Percentiles rank a stretch among this genome's conserved stretches.
Evolutionary conservation across 1,140 invertebrate genomes (phyloP).

Genomic region (Fopius arisanus): DNA sequence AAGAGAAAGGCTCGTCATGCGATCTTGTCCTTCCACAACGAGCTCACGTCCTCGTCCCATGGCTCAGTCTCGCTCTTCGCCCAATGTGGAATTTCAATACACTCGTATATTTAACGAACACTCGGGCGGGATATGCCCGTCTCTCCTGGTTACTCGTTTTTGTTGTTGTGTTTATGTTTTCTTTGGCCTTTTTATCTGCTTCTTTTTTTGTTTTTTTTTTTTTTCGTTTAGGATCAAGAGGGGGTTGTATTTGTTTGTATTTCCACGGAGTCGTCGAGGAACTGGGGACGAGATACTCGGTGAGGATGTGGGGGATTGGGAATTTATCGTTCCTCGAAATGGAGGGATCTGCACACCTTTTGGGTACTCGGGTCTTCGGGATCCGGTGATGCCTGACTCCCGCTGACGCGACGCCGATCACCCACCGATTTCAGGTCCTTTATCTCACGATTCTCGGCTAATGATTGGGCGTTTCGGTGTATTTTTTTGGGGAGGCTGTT

Average conservation of each 20-base stretch:
- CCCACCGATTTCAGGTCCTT: conserved; percentile 17
- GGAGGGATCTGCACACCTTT: conserved; percentile 16
- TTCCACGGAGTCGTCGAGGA: conserved; percentile 17
- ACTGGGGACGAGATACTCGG: not conserved
- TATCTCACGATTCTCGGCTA: not conserved
- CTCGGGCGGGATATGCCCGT: conserved; percentile 32
- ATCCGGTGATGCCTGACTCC: conserved; percentile 10
- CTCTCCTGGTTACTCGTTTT: conserved; percentile 19
- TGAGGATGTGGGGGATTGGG: conserved; percentile 30
- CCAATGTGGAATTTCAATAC: conserved; percentile 55
- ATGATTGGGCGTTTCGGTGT: not conserved
- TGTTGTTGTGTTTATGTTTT: conserved; percentile 28
- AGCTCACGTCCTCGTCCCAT: conserved; percentile 44
- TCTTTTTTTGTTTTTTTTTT: conserved; percentile 46
- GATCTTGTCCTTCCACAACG: conserved; percentile 58
- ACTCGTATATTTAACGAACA: conserved; percentile 59
- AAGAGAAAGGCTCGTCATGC: conserved; percentile 43
- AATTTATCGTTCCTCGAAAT: conserved; percentile 53
- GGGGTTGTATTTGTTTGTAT: not conserved
- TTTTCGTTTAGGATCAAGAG: not conserved
- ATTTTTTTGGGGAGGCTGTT: no score
- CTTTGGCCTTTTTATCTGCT: conserved; percentile 14
- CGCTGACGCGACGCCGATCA: conserved; percentile 24
- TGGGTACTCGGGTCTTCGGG: not conserved
- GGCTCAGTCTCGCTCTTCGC: conserved; percentile 36